phyloP scores from a whole-genome alignment of 53 echinoderm and acorn worm genomes.

The Antedon mediterranea region DNA sequence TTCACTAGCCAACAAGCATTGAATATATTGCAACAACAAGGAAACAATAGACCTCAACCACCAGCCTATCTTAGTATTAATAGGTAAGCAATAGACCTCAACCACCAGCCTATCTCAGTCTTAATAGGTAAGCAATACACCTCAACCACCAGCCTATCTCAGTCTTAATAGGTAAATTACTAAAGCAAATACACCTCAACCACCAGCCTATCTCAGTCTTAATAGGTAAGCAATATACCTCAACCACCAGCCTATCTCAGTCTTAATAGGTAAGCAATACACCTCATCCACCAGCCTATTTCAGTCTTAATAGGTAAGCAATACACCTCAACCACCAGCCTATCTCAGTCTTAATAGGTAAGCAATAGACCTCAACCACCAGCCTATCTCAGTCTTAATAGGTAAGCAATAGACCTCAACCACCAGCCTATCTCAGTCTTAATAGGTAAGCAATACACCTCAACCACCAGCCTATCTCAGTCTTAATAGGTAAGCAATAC shows the following conservation, averaged over 20 bases:
- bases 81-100: slow-evolving; percentile 8
- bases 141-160: slow-evolving; percentile 53
- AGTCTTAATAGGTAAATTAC: slow-evolving; percentile 21
- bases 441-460: slow-evolving; percentile 14
- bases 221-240: slow-evolving; percentile 9
- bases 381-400: not conserved
- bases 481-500: slow-evolving; percentile 5
- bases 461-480: not conserved
- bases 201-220: not conserved
- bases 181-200: not conserved
- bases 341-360: slow-evolving; percentile 11
- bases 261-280: not conserved
- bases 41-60: slow-evolving; percentile 15
- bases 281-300: slow-evolving; percentile 47
- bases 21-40: not conserved
- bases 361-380: not conserved
- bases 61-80: slow-evolving; percentile 49
- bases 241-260: not conserved
- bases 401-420: slow-evolving; percentile 7
- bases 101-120: not conserved
- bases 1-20: not conserved
- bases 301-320: slow-evolving; percentile 28
- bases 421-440: slow-evolving; percentile 53
- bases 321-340: not conserved
- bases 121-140: not conserved